A percentile compares a stretch with the other conserved stretches of the same genome.
Evolutionary conservation across 2,113 vertebrate species (phyloP).

Genomic region (Muntiacus muntjak): DNA sequence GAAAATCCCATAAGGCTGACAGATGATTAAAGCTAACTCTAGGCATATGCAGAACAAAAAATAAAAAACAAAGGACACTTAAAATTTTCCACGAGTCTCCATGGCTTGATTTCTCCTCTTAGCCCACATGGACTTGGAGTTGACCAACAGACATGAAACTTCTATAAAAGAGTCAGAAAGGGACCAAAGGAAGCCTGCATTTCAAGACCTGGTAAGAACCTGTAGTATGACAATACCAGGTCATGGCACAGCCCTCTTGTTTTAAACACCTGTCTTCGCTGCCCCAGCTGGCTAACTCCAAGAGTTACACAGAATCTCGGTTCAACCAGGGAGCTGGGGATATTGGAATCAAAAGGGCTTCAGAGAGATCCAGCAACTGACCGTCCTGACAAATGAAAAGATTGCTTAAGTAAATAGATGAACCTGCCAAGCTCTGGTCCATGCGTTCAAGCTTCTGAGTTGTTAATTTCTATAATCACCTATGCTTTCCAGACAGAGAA

Average conservation of each 20-base stretch:
- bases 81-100: slow-evolving; percentile 6
- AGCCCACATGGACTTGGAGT: not conserved
- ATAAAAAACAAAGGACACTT: not conserved
- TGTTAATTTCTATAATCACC: not conserved
- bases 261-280: not conserved
- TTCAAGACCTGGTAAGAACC: not conserved
- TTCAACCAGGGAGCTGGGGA: not conserved
- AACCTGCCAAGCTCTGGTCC: not conserved
- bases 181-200: not conserved
- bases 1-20: slow-evolving; percentile 5
- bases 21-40: slow-evolving; percentile 40
- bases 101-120: not conserved
- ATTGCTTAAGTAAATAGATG: not conserved
- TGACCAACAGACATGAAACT: not conserved
- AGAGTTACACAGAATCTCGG: not conserved
- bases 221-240: not conserved
- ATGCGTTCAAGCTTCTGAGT: not conserved
- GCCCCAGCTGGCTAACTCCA: not conserved
- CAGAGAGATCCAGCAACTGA: not conserved
- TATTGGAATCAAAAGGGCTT: not conserved
- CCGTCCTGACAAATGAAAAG: not conserved
- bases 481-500: not conserved
- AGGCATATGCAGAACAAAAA: slow-evolving; percentile 22
- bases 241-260: not conserved
- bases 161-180: not conserved